Evolutionary conservation across 2,888 invertebrate species (phyloP), one percentile per base, ranked within the genome.

Genomic region (Eupithecia pulchellata): DNA sequence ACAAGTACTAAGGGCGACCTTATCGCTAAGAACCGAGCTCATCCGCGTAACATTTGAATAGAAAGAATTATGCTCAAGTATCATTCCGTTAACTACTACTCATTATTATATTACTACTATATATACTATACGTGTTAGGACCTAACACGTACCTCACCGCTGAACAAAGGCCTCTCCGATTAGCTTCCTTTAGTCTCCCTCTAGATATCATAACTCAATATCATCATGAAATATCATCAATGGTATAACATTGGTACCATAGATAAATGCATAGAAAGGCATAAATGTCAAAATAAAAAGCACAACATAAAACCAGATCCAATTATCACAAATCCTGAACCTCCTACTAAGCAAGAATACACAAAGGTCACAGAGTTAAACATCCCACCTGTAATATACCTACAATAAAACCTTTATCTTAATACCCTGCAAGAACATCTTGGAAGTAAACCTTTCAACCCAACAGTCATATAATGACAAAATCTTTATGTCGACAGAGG

Each of bases 401-500:
- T 32, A 36, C 61, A 69, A 69, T 65, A 69, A 68, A 69, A 65
- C 55, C 65, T 58, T 61, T 20, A 52, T 60, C 60, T 69, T 65
- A 69, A 61, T 61, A 52, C 58, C 60, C 25, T 34, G 25, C 14
- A 36, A 39, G 36, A n/a, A 34, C 61, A 70, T 39, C 61, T 58
- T 20, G 27, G 25, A 72, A 68, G 69, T 74, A 69, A 74, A 69
- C 60, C 74, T 62, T 65, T 63, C 52, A 68, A 66, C 68, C 67
- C 65, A 63, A 75, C 74, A 78, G 71, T 76, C 75, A 74, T 77
- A 78, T 77, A 78, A 76, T 72, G 74, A 77, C 75, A 79, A 73
- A 79, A 81, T 82, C 77, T 81, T 81, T 78, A 78, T 79, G 79
- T 73, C 83, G 52, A 52, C 52, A 82, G 79, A 84, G 80, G 84